These are phyloP conservation scores for Aplodontia rufa DNA, from an alignment of 2,113 vertebrate species.

Conservation along the genomic window DNA sequence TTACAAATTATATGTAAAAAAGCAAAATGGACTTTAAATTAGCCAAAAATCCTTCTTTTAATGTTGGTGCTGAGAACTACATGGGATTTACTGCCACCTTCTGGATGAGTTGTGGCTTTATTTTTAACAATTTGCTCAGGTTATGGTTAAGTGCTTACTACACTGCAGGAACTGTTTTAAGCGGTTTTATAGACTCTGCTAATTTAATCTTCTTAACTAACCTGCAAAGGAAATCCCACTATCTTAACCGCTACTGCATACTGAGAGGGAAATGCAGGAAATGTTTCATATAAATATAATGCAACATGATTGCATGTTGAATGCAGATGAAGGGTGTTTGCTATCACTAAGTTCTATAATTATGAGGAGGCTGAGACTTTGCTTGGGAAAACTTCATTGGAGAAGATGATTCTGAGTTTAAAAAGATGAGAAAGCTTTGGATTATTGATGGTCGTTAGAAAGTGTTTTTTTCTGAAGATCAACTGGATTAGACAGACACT, in stretches of 20 bases:
- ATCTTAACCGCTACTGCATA: not conserved
- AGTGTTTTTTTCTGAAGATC: not conserved
- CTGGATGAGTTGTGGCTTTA: not conserved
- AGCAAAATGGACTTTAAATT: not conserved
- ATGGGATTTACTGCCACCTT: not conserved
- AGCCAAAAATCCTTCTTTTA: not conserved
- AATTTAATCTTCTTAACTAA: not conserved
- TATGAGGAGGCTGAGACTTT: not conserved
- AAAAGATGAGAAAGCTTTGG: not conserved
- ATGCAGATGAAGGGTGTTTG: not conserved
- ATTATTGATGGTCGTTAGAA: not conserved
- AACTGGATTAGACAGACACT: not conserved
- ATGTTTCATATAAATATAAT: not conserved
- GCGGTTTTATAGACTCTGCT: not conserved
- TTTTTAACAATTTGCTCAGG: not conserved
- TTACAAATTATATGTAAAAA: not conserved
- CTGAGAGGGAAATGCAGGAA: not conserved
- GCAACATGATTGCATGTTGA: not conserved
- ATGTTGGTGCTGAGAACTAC: not conserved
- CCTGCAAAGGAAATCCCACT: not conserved
- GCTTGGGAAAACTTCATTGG: not conserved
- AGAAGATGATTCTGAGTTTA: not conserved
- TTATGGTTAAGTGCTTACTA: not conserved
- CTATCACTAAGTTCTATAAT: not conserved
- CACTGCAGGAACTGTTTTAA: not conserved